Evolutionary conservation across 2,113 vertebrate species (phyloP).

Genomic region (Pollachius pollachius): DNA sequence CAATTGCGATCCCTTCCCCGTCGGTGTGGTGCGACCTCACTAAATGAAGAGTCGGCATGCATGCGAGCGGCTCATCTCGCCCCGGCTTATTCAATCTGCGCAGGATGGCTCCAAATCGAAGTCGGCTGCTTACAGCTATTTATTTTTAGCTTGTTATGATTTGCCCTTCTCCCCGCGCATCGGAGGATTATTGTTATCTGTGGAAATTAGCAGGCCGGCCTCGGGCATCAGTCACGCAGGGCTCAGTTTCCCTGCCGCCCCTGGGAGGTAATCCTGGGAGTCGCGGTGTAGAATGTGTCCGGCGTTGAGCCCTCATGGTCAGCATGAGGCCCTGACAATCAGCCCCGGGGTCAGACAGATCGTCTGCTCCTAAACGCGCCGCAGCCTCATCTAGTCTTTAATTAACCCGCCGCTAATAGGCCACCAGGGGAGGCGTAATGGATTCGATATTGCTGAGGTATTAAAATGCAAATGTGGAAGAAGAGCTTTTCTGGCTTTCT

Average conservation of each 20-base stretch:
- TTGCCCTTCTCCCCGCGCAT: slow-evolving; percentile 18
- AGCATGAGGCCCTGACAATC: slow-evolving; percentile 29
- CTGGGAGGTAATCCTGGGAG: slow-evolving; percentile 31
- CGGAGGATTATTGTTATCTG: slow-evolving; percentile 34
- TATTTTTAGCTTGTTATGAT: slow-evolving; percentile 29
- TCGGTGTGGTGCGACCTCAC: slow-evolving; percentile 34
- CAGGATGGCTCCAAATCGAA: slow-evolving; percentile 13
- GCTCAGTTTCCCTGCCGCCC: not conserved
- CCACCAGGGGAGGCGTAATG: slow-evolving; percentile 47
- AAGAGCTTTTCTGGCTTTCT: slow-evolving; percentile 22
- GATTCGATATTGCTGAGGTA: slow-evolving; percentile 59
- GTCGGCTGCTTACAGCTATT: slow-evolving; percentile 6
- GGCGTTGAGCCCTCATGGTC: slow-evolving; percentile 30
- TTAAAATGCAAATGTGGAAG: slow-evolving; percentile 54
- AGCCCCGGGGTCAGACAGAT: slow-evolving; percentile 19
- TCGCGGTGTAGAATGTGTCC: slow-evolving; percentile 23
- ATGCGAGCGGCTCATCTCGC: slow-evolving; percentile 22
- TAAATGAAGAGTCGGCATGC: slow-evolving; percentile 18
- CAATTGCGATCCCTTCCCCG: slow-evolving; percentile 39
- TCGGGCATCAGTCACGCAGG: slow-evolving; percentile 20
- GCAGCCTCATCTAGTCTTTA: slow-evolving; percentile 49
- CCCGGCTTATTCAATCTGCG: slow-evolving; percentile 1
- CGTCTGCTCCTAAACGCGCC: slow-evolving; percentile 36
- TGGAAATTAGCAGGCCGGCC: slow-evolving; percentile 26
- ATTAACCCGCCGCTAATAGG: slow-evolving; percentile 61